Evolutionary conservation across 2,888 invertebrate species (phyloP).

Genomic region (Rugalucina vietnamica): DNA sequence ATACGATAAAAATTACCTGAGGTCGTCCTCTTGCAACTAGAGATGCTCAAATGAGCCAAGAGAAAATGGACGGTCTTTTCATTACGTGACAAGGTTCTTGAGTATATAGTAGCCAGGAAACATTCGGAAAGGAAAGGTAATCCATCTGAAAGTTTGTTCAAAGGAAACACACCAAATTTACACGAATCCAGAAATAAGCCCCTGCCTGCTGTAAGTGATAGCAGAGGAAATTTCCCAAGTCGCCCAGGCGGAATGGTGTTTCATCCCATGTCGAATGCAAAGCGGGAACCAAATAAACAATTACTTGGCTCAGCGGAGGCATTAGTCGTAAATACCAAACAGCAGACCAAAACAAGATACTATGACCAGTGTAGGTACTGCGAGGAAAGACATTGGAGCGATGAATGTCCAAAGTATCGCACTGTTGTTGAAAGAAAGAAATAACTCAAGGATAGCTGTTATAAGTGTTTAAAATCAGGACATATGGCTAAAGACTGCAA

Average conservation of each 20-base stretch:
- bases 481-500: background rate
- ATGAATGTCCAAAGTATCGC: slow-evolving; percentile 8
- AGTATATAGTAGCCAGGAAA: slow-evolving; percentile 13
- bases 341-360: background rate
- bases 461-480: slow-evolving; percentile 8
- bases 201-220: background rate
- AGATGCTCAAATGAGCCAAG: slow-evolving; percentile 2
- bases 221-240: background rate
- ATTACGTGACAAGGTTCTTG: background rate
- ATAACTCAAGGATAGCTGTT: slow-evolving; percentile 4
- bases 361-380: too few relatives aligned
- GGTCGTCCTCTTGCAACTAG: too few relatives aligned
- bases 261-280: too few relatives aligned
- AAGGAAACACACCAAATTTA: background rate
- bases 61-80: slow-evolving; percentile 4
- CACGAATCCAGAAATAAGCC: background rate
- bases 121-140: background rate
- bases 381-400: slow-evolving; percentile 18
- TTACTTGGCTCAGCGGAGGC: too few relatives aligned
- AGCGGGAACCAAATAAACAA: too few relatives aligned
- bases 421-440: slow-evolving; percentile 2
- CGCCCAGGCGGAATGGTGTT: background rate
- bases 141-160: background rate
- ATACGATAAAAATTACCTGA: slow-evolving; percentile 19
- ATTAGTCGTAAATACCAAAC: too few relatives aligned